Conservation (phyloP, 2,888 invertebrate genomes). For the Sarcophaga caerulescens region DNA sequence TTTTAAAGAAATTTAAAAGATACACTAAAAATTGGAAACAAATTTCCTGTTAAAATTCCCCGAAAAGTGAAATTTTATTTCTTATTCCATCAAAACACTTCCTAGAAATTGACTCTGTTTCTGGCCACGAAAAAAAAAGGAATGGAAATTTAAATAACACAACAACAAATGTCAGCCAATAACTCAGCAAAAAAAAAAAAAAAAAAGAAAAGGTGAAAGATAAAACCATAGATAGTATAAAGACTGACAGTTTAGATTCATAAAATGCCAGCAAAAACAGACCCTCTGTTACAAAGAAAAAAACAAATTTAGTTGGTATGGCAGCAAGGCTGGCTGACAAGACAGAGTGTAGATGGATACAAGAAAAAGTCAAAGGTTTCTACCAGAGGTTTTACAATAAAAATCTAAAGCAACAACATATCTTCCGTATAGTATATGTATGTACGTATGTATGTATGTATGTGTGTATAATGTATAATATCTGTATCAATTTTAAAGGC, state of each 20-base stretch:
- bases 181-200: neutral
- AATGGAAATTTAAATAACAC: conserved; percentile 37
- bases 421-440: neutral
- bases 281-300: neutral
- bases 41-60: no score
- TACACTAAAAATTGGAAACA: no score
- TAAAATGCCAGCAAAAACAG: neutral
- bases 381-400: neutral
- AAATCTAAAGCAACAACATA: conserved; percentile 14
- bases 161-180: conserved; percentile 42
- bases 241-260: no score
- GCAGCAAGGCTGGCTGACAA: conserved; percentile 37
- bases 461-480: conserved; percentile 32
- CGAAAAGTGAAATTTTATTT: no score
- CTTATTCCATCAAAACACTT: no score
- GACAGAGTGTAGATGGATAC: conserved; percentile 2
- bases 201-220: conserved; percentile 39
- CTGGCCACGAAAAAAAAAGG: no score
- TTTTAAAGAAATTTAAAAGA: no score
- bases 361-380: conserved; percentile 51
- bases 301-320: no score
- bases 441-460: no score
- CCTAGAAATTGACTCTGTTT: no score
- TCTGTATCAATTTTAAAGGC: conserved; percentile 66
- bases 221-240: neutral